Evolutionary conservation across 2,113 vertebrate species (phyloP).

Genomic region (Sceloporus undulatus): DNA sequence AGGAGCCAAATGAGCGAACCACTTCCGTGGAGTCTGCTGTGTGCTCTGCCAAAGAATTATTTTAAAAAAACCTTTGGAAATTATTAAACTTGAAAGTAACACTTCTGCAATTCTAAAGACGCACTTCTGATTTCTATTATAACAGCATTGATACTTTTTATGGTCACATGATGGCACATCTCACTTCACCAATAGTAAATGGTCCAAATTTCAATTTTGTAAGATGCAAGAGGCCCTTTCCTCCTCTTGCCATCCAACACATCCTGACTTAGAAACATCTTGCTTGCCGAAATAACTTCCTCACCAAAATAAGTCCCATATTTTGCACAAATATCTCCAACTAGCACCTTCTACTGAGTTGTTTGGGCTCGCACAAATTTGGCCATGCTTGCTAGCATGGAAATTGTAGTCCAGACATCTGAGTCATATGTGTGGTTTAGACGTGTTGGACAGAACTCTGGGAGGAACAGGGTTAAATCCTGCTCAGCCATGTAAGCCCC

Average conservation of each 20-base stretch:
- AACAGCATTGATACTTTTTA: neutral
- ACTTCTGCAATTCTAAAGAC: no score
- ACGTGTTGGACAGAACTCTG: no score
- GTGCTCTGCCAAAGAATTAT: constrained; percentile 13
- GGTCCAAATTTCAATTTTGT: neutral
- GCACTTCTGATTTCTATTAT: no score
- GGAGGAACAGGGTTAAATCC: no score
- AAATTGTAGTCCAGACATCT: neutral
- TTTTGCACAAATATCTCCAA: neutral
- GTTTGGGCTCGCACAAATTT: neutral
- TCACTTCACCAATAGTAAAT: neutral
- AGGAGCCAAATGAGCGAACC: constrained; percentile 25
- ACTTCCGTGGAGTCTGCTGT: constrained; percentile 29
- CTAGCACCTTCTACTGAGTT: neutral
- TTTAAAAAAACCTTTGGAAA: constrained; percentile 2
- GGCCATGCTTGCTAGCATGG: no score
- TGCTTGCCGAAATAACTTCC: neutral
- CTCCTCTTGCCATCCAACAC: neutral
- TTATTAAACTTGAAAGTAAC: constrained; percentile 12
- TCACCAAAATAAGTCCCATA: neutral
- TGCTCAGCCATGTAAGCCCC: no score
- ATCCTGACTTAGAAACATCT: neutral
- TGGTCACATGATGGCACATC: constrained; percentile 7
- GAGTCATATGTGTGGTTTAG: no score
- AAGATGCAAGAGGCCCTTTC: neutral